Base-by-base conservation (phyloP, 2,797 vertebrate species). In the Betta splendens region DNA sequence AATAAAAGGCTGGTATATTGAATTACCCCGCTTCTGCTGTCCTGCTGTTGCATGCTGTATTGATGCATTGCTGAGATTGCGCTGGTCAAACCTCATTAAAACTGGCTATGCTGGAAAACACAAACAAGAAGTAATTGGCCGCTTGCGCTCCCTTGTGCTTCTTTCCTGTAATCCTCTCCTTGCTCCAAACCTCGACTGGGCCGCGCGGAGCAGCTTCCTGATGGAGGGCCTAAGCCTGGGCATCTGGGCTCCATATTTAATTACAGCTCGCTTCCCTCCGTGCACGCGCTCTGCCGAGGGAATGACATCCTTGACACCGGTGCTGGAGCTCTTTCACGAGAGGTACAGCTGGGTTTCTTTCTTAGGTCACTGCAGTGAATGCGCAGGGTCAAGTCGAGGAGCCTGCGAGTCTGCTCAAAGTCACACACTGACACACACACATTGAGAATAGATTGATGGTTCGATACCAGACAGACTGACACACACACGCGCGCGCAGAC, bases 81-180 rank as follows among this genome's bases (percentile, higher is more conserved):
- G 39, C 62, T 79, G 86, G 87, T 89, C 87, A 88, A 83, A 86
- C 81, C 86, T 90, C 78, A 83, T 87, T 87, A 76, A 79, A 85
- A 74, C 68, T 46, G 64, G 64, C 63, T 57, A 66, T 45, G 81
- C 59, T 64, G 47, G 67, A 77, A 87, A 89, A 89, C 80, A 87
- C 86, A 86, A 89, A 88, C 79, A 81, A 80, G 46, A 81, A 45
- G 72, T 88, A 87, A 91, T 90, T 87, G 85, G 75, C 43, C 45
- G 46, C 57, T 67, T 22, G 28, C 17, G 10, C 55, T 76, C 72
- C 55, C 64, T 46, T 54, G 47, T 59, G 75, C 5, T 82, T 54
- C 45, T 66, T 60, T 62, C 60, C 51, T n/a, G 49, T 81, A 82
- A 70, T 72, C 72, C 67, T 51, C 38, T 18, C 26, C 10, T 11